Percentiles rank a stretch among this genome's conserved stretches.
phyloP scores from a whole-genome alignment of 2,888 invertebrate species.

The Melanostoma scalare region DNA sequence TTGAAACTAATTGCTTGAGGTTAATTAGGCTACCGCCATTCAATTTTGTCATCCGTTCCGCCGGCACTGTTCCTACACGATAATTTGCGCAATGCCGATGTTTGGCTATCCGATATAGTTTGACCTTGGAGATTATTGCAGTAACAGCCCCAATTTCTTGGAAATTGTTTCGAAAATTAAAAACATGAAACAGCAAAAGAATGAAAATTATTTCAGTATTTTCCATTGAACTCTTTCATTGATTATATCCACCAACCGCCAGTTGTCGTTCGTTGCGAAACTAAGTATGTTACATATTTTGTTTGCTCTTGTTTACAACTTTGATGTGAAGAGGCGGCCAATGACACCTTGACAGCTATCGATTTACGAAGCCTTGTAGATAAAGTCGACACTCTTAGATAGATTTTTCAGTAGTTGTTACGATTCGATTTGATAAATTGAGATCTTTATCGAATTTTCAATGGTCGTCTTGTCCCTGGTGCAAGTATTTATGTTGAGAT shows the following conservation, averaged over 20 bases:
- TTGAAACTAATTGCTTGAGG: slow-evolving; percentile 62
- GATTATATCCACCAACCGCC: too few species aligned
- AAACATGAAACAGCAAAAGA: not conserved
- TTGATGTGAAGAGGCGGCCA: slow-evolving; percentile 45
- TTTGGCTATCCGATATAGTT: slow-evolving; percentile 31
- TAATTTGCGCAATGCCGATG: slow-evolving; percentile 41
- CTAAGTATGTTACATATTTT: not conserved
- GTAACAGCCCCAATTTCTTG: slow-evolving; percentile 26
- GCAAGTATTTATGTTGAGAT: too few species aligned
- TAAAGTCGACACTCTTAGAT: too few species aligned
- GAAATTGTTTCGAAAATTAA: slow-evolving; percentile 10
- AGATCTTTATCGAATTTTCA: too few species aligned
- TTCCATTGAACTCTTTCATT: too few species aligned
- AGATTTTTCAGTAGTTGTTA: too few species aligned
- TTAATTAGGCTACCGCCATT: slow-evolving; percentile 62
- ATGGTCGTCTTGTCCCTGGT: too few species aligned
- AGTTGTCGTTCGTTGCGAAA: too few species aligned
- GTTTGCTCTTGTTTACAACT: not conserved
- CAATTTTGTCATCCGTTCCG: slow-evolving; percentile 20
- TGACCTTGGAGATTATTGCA: slow-evolving; percentile 41
- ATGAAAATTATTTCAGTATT: too few species aligned
- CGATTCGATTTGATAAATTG: too few species aligned
- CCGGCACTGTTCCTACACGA: slow-evolving; percentile 32
- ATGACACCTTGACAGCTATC: slow-evolving; percentile 53
- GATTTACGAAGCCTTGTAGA: slow-evolving; percentile 17